phyloP scores from a whole-genome alignment of 2,888 invertebrate genomes.

The Brassicogethes aeneus region DNA sequence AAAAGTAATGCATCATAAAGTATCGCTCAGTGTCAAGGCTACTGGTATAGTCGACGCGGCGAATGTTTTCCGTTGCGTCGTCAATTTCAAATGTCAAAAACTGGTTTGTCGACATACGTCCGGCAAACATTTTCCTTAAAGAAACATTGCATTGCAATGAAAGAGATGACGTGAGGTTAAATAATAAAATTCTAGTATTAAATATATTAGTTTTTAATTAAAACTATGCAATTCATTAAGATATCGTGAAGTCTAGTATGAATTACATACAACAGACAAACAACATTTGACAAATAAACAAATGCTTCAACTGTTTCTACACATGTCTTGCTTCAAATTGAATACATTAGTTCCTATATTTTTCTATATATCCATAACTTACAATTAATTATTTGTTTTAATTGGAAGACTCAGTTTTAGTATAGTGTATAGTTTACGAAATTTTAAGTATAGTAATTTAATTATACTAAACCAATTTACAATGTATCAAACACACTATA shows the following conservation, averaged over 20 bases:
- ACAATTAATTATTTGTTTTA: conserved; percentile 44
- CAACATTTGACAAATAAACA: conserved; percentile 37
- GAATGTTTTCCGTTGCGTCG: no score
- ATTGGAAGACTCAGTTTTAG: conserved; percentile 44
- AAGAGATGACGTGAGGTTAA: no score
- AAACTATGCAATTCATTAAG: conserved; percentile 39
- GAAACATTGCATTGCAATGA: no score
- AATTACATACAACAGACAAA: conserved; percentile 39
- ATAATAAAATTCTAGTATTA: no score
- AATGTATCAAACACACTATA: conserved; percentile 32
- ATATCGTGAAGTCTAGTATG: conserved; percentile 36
- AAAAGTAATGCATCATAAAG: no score
- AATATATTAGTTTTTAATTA: conserved; percentile 32
- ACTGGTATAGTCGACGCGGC: no score
- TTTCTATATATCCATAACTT: conserved; percentile 32
- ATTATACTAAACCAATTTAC: conserved; percentile 2
- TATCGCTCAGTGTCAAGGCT: no score
- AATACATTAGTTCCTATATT: conserved; percentile 25
- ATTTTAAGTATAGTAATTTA: conserved; percentile 12
- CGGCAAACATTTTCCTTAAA: no score
- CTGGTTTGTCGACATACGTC: no score
- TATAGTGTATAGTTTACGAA: conserved; percentile 26
- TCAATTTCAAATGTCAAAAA: no score
- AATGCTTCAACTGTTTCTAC: conserved; percentile 34
- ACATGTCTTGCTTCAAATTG: conserved; percentile 34